A percentile compares a stretch with the other conserved stretches of the same genome.
Conservation (phyloP, 2,888 invertebrate species). For the Isoperla grammatica region DNA sequence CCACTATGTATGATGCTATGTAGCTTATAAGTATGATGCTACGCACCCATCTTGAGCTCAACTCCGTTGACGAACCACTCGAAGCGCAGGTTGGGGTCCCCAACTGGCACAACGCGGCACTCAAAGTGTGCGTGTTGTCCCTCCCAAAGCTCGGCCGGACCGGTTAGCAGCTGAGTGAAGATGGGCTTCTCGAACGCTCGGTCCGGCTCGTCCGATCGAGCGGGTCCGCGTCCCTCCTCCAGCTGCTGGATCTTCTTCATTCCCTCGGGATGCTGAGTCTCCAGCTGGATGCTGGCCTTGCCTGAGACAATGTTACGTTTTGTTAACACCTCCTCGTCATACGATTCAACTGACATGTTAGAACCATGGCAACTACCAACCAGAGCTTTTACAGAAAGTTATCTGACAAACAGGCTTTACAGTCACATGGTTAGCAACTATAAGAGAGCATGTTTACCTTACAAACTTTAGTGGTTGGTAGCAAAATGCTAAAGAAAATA, state of each 20-base stretch:
- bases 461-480: too few species aligned
- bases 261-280: conserved; percentile 90
- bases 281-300: conserved; percentile 80
- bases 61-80: conserved; percentile 96
- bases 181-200: conserved; percentile 84
- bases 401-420: too few species aligned
- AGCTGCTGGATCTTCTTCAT: conserved; percentile 83
- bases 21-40: too few species aligned
- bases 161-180: conserved; percentile 81
- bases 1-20: too few species aligned
- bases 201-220: conserved; percentile 67
- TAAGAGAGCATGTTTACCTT: too few species aligned
- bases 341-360: too few species aligned
- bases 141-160: conserved; percentile 86
- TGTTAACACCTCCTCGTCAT: not conserved
- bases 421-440: too few species aligned
- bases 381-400: too few species aligned
- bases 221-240: conserved; percentile 65
- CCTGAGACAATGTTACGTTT: conserved; percentile 45
- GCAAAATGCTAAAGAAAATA: too few species aligned
- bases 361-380: too few species aligned
- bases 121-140: conserved; percentile 88
- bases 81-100: conserved; percentile 85
- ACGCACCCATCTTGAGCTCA: conserved; percentile 86
- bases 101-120: conserved; percentile 87